phyloP scores from a whole-genome alignment of 2,113 vertebrate species.

The Nannobrachium achirus region DNA sequence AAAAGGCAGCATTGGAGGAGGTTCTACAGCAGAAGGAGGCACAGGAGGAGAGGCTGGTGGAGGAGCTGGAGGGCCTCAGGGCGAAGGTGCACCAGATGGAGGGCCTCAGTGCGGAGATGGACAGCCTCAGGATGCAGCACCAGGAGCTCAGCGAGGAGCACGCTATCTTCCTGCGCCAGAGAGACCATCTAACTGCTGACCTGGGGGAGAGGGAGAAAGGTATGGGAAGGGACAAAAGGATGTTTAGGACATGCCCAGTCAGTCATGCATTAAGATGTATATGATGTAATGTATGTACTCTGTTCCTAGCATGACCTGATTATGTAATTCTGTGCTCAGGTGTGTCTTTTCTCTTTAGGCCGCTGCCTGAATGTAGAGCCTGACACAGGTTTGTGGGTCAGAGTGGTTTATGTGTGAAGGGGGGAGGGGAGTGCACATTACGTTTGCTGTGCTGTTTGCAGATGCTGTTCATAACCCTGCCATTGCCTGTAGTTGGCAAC shows the following conservation, averaged over 20 bases:
- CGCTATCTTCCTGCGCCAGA: slow-evolving; percentile 63
- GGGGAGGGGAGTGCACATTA: slow-evolving; percentile 23
- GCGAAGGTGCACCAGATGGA: slow-evolving; percentile 68
- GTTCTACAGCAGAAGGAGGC: slow-evolving; percentile 84
- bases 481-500: slow-evolving; percentile 23
- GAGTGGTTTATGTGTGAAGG: slow-evolving; percentile 44
- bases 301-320: too few relatives aligned
- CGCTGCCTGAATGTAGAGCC: slow-evolving; percentile 70
- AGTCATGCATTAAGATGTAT: slow-evolving; percentile 2
- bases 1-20: slow-evolving; percentile 86
- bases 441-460: slow-evolving; percentile 66
- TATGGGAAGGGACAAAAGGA: slow-evolving; percentile 26
- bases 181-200: slow-evolving; percentile 65
- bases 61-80: slow-evolving; percentile 85
- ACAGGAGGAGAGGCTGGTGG: slow-evolving; percentile 82
- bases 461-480: slow-evolving; percentile 45
- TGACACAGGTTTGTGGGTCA: slow-evolving; percentile 83
- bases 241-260: not conserved
- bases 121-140: slow-evolving; percentile 58
- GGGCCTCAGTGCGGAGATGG: slow-evolving; percentile 51
- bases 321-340: slow-evolving; percentile 51
- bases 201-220: slow-evolving; percentile 80
- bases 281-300: slow-evolving; percentile 45
- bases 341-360: slow-evolving; percentile 70
- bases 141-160: slow-evolving; percentile 79